phyloP scores from a whole-genome alignment of 2,113 vertebrate species.

The Petaurus breviceps region DNA sequence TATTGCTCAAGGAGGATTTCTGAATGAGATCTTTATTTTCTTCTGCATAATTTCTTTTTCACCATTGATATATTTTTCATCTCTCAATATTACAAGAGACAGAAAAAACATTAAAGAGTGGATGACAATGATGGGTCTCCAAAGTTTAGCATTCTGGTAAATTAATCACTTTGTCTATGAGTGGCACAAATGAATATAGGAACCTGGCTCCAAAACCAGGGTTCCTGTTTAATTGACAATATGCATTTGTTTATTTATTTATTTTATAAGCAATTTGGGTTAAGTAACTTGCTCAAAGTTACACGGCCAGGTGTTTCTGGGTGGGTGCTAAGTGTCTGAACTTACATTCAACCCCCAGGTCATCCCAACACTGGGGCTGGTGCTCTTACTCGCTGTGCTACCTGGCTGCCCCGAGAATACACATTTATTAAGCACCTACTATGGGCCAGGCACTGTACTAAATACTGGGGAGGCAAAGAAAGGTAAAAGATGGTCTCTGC shows the following conservation, averaged over 20 bases:
- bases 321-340: too few relatives aligned
- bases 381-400: too few relatives aligned
- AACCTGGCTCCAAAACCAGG: not conserved
- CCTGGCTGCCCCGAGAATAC: too few relatives aligned
- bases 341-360: too few relatives aligned
- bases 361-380: too few relatives aligned
- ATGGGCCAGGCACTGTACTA: not conserved
- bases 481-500: not conserved
- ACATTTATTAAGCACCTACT: not conserved
- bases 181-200: not conserved
- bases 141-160: conserved; percentile 90
- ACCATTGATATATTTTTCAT: conserved; percentile 68
- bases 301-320: too few relatives aligned
- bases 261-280: too few relatives aligned
- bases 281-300: too few relatives aligned
- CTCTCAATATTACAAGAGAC: conserved; percentile 73
- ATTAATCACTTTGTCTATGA: conserved; percentile 18
- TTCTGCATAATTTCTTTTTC: conserved; percentile 50
- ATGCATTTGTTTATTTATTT: too few relatives aligned
- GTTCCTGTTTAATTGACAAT: not conserved
- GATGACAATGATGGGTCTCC: conserved; percentile 91
- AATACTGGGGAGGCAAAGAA: not conserved
- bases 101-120: conserved; percentile 86
- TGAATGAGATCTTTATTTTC: conserved; percentile 35
- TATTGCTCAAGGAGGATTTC: not conserved